Evolutionary conservation across 2,113 vertebrate species (phyloP), one percentile per base, ranked within the genome.

Genomic region (Pristiophorus japonicus): DNA sequence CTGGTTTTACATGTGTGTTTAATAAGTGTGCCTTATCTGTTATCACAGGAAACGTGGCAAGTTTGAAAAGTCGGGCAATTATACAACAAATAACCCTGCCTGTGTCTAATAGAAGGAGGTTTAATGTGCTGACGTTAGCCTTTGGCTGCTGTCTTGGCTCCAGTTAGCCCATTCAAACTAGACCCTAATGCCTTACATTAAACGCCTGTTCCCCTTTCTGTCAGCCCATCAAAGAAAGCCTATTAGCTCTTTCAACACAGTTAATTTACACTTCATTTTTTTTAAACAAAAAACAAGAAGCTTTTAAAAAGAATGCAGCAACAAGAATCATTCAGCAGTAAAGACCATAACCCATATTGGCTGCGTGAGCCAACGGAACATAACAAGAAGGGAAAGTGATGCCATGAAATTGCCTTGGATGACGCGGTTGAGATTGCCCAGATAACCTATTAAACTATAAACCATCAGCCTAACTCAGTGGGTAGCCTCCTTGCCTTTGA

Each of bases 1-100:
- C 1, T 38, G 16, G 16, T 18, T 92, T 92, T 63, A 34, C n/a
- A 63, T 62, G 55, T 91, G 62, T 63, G 88, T 38, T 92, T 65
- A 92, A 92, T 92, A 92, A 65, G 4, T 22, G 88, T 20, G 34
- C 88, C 34, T 63, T 63, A 92, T 92, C 88, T 63, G 24, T 59
- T 90, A 90, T 59, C 51, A 90, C 51, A 90, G 87, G 87, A 90
- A 90, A 62, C 0, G 12, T 55, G 55, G 27, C 34, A 65, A 34
- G 88, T 92, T 63, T 91, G 55, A 92, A 92, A 63, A 92, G 88
- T 38, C n/a, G 20, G n/a, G 59, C 88, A 92, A 62, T 92, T 92
- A 65, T 65, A 62, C 63, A 91, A 92, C 59, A 63, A 92, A 92
- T 92, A 92, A 22, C 16, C 55, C 88, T 65, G 59, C 59, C 59